Base-by-base conservation (phyloP, 2,888 invertebrate genomes). In the Choreutis nemorana region DNA sequence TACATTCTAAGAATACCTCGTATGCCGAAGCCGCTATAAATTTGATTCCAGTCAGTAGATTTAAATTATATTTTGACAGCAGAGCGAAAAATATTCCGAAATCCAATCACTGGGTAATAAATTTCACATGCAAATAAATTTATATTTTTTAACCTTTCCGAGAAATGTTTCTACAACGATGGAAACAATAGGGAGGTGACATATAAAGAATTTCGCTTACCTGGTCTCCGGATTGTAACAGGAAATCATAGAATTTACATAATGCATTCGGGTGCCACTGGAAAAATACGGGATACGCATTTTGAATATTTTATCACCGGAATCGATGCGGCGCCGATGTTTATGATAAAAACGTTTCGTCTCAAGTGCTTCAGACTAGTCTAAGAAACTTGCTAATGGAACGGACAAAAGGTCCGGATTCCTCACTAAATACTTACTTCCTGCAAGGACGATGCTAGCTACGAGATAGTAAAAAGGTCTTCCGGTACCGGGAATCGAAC, bases 401-500 rank as follows among this genome's bases (percentile, higher is more conserved):
- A n/a, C n/a, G n/a, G n/a, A n/a, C n/a, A n/a, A n/a, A n/a, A n/a
- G n/a, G n/a, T n/a, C n/a, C n/a, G n/a, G n/a, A n/a, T n/a, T n/a
- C n/a, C n/a, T n/a, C n/a, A n/a, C n/a, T n/a, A n/a, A n/a, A n/a
- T n/a, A n/a, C n/a, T n/a, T n/a, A n/a, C n/a, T n/a, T n/a, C n/a
- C n/a, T n/a, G n/a, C n/a, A n/a, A n/a, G n/a, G n/a, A n/a, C n/a
- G n/a, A n/a, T n/a, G n/a, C n/a, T n/a, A n/a, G n/a, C n/a, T n/a
- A n/a, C n/a, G n/a, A n/a, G n/a, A n/a, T n/a, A n/a, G 23, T 41
- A 36, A 46, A 44, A 29, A 29, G 12, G 14, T 16, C 29, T 75
- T 83, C 81, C 81, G 77, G 73, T 82, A 81, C 81, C 81, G 81
- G 81, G 81, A 81, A 81, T 81, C 80, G 81, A 82, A 82, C 81